phyloP scores from a whole-genome alignment of 2,888 invertebrate genomes.

The Drosophila mayaguana region DNA sequence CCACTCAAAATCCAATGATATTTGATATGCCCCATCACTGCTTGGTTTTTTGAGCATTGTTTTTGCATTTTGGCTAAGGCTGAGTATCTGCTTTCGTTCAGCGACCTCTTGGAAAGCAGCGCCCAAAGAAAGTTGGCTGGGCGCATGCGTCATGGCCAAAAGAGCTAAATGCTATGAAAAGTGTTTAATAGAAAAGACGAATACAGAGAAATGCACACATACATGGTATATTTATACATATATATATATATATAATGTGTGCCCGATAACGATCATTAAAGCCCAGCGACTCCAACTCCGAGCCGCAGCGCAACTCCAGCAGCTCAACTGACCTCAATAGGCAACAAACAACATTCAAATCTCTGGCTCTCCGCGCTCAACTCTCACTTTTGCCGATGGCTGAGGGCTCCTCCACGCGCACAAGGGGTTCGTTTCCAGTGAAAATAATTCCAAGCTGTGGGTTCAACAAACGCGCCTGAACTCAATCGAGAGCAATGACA shows the following conservation, averaged over 20 bases:
- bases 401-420: conserved; percentile 27
- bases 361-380: conserved; percentile 42
- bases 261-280: conserved; percentile 59
- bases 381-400: conserved; percentile 64
- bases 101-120: conserved; percentile 59
- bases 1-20: conserved; percentile 34
- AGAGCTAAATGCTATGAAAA: conserved; percentile 54
- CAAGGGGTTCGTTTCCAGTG: conserved; percentile 28
- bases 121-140: conserved; percentile 64
- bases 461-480: conserved; percentile 76
- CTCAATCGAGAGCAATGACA: conserved; percentile 78
- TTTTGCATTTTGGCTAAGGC: conserved; percentile 16
- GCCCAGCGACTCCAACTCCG: conserved; percentile 16
- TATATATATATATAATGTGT: conserved; percentile 9
- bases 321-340: conserved; percentile 56
- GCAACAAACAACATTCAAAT: conserved; percentile 58
- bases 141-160: conserved; percentile 59
- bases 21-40: conserved; percentile 36
- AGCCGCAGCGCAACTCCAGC: conserved; percentile 14
- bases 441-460: conserved; percentile 54
- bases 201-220: conserved; percentile 6
- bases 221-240: not conserved
- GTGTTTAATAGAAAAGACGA: conserved; percentile 47
- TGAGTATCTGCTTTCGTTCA: conserved; percentile 60
- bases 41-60: not conserved